phyloP scores from a whole-genome alignment of 2,113 vertebrate species.

The Proterorhinus semilunaris region DNA sequence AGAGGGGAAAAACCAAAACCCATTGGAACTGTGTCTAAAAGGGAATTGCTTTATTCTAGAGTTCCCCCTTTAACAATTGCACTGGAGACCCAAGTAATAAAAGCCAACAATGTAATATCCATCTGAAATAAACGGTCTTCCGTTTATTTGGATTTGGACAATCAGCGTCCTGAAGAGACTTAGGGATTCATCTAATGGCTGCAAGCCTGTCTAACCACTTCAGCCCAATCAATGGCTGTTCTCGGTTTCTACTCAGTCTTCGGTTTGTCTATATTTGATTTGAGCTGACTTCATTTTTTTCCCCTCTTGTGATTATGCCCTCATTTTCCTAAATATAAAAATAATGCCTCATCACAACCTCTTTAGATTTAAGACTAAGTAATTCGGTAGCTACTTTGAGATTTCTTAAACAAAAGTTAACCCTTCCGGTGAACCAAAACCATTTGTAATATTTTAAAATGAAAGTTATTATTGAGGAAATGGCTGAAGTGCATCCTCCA shows the following conservation, averaged over 20 bases:
- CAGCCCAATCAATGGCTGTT: neutral
- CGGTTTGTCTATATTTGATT: constrained; percentile 33
- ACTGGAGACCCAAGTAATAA: constrained; percentile 12
- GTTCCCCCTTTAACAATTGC: constrained; percentile 13
- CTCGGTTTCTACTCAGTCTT: constrained; percentile 15
- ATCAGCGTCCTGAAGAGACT: constrained; percentile 47
- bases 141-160: constrained; percentile 45
- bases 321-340: too few relatives aligned
- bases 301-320: too few relatives aligned
- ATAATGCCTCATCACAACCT: too few relatives aligned
- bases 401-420: constrained; percentile 20
- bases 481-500: constrained; percentile 53
- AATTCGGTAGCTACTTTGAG: constrained; percentile 15
- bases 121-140: constrained; percentile 45
- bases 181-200: constrained; percentile 33
- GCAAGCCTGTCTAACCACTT: constrained; percentile 30
- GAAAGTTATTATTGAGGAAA: constrained; percentile 68
- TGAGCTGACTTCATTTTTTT: constrained; percentile 6
- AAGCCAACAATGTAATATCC: constrained; percentile 12
- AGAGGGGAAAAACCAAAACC: neutral
- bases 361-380: too few relatives aligned
- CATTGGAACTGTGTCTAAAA: neutral
- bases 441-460: constrained; percentile 58
- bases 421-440: constrained; percentile 22
- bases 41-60: neutral